Base-by-base conservation (phyloP, 2,888 invertebrate species). In the Calameuta filiformis region DNA sequence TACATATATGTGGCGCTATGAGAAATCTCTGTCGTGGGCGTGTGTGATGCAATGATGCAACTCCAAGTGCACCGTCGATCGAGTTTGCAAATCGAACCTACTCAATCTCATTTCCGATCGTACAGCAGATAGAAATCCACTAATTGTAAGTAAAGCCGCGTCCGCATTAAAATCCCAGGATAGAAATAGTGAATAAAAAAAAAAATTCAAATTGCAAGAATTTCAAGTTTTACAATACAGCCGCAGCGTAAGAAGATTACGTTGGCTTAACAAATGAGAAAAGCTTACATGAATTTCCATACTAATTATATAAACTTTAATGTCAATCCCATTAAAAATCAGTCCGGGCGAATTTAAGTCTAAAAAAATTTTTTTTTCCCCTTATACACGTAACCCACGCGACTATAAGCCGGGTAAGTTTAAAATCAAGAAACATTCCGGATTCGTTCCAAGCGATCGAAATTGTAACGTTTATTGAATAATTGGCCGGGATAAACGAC, bases 11-110 rank as follows among this genome's bases (percentile, higher is more conserved):
- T 80, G 83, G 80, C 82, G 83, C 85, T 85, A 87, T 87, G 88
- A 87, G 87, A 87, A 89, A 87, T 85, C 84, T 82, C 84, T 83
- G 85, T 85, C 84, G 87, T 86, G 85, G 87, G 87, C 86, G 87
- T 85, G 85, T 85, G 83, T 84, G 83, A 78, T 77, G 68, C 78
- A 77, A 80, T 82, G 84, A 84, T 75, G 83, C 82, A 84, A 81
- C 76, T 74, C 23, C 40, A 56, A 56, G 12, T 71, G 71, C 68
- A 71, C 31, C 31, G 71, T 73, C 75, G 76, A 86, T 87, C 83
- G 80, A 85, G 81, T 87, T 87, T 83, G 81, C 79, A 84, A 86
- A 83, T 84, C 82, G 82, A 86, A 83, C 81, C 82, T 34, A 73
- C 74, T 73, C 34, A 80, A 78, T 82, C 81, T 79, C 79, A 77